phyloP scores from a whole-genome alignment of 30 jellyfish, hydroid and myxozoan genomes.

The Euphysa ruthae region DNA sequence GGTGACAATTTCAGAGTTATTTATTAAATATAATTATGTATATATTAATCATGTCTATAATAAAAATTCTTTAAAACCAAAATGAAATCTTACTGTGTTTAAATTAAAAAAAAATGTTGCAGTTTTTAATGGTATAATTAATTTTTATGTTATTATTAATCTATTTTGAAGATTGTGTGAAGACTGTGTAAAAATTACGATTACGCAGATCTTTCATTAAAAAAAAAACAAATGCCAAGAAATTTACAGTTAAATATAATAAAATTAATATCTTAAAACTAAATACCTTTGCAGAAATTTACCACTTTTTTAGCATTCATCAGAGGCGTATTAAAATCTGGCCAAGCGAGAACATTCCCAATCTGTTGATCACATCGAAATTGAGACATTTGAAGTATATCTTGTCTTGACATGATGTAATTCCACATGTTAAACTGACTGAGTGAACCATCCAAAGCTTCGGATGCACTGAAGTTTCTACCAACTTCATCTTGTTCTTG shows the following conservation, averaged over 20 bases:
- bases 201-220: too few species aligned
- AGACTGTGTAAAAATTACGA: too few species aligned
- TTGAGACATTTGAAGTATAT: slow-evolving; percentile 56
- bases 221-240: not conserved
- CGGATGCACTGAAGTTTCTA: slow-evolving; percentile 87
- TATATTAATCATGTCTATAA: too few species aligned
- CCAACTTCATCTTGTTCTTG: slow-evolving; percentile 99
- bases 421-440: slow-evolving; percentile 76
- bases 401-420: slow-evolving; percentile 44
- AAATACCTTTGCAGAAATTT: slow-evolving; percentile 67
- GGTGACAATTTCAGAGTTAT: too few species aligned
- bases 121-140: too few species aligned
- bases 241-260: not conserved
- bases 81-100: too few species aligned
- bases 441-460: slow-evolving; percentile 79
- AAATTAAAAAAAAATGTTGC: too few species aligned
- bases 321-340: slow-evolving; percentile 36
- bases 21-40: too few species aligned
- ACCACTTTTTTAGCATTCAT: slow-evolving; percentile 43
- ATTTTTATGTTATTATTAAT: too few species aligned
- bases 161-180: too few species aligned
- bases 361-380: slow-evolving; percentile 58
- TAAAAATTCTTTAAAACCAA: too few species aligned
- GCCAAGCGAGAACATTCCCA: slow-evolving; percentile 92
- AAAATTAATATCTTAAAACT: not conserved